Conservation (phyloP, 2,113 vertebrate species). For the Neodontobutis hainanensis region DNA sequence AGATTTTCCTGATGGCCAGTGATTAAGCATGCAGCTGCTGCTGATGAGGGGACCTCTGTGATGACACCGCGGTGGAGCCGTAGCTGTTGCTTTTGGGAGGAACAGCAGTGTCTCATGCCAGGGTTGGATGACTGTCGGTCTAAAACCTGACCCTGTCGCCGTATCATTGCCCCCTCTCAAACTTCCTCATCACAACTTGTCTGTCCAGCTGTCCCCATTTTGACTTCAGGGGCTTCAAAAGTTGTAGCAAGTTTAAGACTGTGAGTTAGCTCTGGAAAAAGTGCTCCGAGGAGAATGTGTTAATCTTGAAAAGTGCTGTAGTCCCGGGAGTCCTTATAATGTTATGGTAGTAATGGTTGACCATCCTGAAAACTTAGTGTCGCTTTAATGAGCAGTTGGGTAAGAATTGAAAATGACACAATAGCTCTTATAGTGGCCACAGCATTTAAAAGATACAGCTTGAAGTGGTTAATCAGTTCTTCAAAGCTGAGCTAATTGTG, state of each 20-base stretch:
- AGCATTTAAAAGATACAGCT: too few relatives aligned
- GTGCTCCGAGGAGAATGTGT: not conserved
- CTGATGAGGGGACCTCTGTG: conserved; percentile 10
- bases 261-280: conserved; percentile 9
- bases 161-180: conserved; percentile 34
- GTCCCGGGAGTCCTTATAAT: too few relatives aligned
- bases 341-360: too few relatives aligned
- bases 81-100: not conserved
- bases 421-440: too few relatives aligned
- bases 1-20: not conserved
- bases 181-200: conserved; percentile 52
- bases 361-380: too few relatives aligned
- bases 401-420: too few relatives aligned
- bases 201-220: conserved; percentile 57
- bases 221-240: conserved; percentile 48
- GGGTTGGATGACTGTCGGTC: conserved; percentile 4
- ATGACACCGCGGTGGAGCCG: conserved; percentile 2
- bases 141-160: conserved; percentile 53
- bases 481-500: too few relatives aligned
- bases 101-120: conserved; percentile 19
- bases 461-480: too few relatives aligned
- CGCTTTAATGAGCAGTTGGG: too few relatives aligned
- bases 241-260: conserved; percentile 59
- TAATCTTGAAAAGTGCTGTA: too few relatives aligned
- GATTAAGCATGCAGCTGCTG: not conserved